Evolutionary conservation across 2,888 invertebrate genomes (phyloP), one percentile per base, ranked within the genome.

Genomic region (Heliconius aoede): DNA sequence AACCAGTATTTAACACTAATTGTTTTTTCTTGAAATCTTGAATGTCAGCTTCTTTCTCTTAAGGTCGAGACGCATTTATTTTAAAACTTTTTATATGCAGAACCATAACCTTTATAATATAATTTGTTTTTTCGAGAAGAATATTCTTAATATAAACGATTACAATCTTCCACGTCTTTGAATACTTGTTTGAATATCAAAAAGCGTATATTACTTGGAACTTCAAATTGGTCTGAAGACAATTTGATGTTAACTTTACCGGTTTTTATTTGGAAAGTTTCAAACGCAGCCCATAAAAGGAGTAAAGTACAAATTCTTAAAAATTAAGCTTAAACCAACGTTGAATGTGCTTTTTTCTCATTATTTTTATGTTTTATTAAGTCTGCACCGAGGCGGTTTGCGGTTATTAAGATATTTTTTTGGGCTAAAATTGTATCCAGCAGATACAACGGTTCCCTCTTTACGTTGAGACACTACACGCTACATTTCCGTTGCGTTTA

Each of bases 201-300:
- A 51, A 68, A 69, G 55, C 24, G 32, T 69, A 69, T 55, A 69
- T 69, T 69, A 55, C 55, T 69, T 69, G 21, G 71, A 78, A 79
- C 72, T 79, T 68, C 46, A 76, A 79, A 80, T 80, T 76, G 79
- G 76, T 76, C 72, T 77, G 79, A 62, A 75, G 77, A 77, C 67
- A 61, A 76, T 78, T 78, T 78, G 58, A 55, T 74, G 78, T 76
- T 76, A 78, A 76, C 78, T 78, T 76, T 69, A 40, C 76, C 78
- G 74, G 71, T 79, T 79, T 79, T 79, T 74, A 76, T 79, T 77
- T 74, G 74, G 74, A 68, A 32, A 79, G 77, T 76, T 76, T 62
- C 71, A 32, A 79, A 76, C 69, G 64, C 61, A 64, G 26, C 72
- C 60, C 61, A 64, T 75, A 68, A 75, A 73, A 74, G 60, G 60